These are phyloP conservation scores for Recurvirostra avosetta DNA, from an alignment of 2,113 vertebrate species.

Conservation along the genomic window DNA sequence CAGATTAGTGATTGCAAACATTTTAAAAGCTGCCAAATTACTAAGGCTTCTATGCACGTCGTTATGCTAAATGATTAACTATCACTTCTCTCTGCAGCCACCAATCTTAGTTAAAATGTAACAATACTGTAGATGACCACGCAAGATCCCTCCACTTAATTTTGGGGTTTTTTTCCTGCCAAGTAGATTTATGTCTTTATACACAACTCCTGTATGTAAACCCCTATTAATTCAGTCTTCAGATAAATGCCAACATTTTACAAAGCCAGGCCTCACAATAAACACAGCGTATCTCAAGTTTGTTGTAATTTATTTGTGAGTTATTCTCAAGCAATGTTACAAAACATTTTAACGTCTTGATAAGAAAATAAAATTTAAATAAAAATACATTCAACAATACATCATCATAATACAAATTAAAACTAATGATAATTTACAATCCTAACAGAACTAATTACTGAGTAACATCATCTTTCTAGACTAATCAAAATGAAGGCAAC, in stretches of 20 bases:
- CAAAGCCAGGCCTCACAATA: not conserved
- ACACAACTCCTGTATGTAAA: not conserved
- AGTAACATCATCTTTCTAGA: constrained; percentile 59
- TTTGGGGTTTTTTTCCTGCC: not conserved
- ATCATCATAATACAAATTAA: constrained; percentile 65
- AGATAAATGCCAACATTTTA: not conserved
- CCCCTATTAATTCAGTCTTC: not conserved
- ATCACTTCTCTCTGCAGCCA: not conserved
- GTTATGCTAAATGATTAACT: not conserved
- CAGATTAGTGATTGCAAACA: not conserved
- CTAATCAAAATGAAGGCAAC: constrained; percentile 67
- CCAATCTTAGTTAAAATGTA: not conserved
- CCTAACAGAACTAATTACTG: constrained; percentile 64
- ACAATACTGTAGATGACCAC: not conserved
- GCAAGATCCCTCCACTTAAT: not conserved
- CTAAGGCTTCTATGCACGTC: not conserved
- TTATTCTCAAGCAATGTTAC: constrained; percentile 73
- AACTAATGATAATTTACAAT: constrained; percentile 73
- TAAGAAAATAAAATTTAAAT: constrained; percentile 86
- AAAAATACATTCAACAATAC: constrained; percentile 80
- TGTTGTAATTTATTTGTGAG: constrained; percentile 72
- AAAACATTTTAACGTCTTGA: constrained; percentile 75
- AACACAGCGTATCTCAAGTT: not conserved
- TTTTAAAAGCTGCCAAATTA: not conserved
- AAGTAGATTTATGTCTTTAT: not conserved